These are phyloP conservation scores for Leucophenga varia DNA, from an alignment of 1,140 invertebrate genomes.

Conservation along the genomic window DNA sequence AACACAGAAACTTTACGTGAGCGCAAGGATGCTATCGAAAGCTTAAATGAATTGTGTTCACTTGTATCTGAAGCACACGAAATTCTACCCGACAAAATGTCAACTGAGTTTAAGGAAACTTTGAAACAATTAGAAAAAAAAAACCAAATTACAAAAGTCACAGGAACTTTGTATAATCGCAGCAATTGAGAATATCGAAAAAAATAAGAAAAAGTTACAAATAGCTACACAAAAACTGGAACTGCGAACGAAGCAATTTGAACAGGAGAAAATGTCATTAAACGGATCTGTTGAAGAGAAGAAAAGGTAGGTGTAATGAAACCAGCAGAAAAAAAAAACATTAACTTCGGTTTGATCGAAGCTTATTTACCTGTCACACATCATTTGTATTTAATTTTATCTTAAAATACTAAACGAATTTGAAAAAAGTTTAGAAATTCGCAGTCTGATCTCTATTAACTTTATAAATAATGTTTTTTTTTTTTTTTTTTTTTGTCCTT, in stretches of 20 bases:
- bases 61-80: slow-evolving; percentile 24
- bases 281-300: slow-evolving; percentile 6
- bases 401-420: no score
- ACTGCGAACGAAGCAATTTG: slow-evolving; percentile 2
- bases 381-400: no score
- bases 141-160: slow-evolving; percentile 3
- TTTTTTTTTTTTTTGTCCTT: no score
- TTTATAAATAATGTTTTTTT: no score
- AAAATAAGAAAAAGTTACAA: slow-evolving; percentile 7
- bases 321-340: background rate
- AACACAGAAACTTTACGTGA: slow-evolving; percentile 19
- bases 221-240: slow-evolving; percentile 11
- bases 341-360: no score
- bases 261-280: slow-evolving; percentile 12
- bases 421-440: slow-evolving; percentile 2
- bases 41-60: slow-evolving; percentile 10
- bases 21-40: slow-evolving; percentile 21
- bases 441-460: background rate
- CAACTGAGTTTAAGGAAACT: slow-evolving; percentile 22
- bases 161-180: no score
- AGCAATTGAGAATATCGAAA: no score
- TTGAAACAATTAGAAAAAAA: slow-evolving; percentile 18
- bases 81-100: slow-evolving; percentile 9
- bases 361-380: no score
- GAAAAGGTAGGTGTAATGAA: background rate